Conservation (phyloP, 2,113 vertebrate species). For the Loxodonta africana region DNA sequence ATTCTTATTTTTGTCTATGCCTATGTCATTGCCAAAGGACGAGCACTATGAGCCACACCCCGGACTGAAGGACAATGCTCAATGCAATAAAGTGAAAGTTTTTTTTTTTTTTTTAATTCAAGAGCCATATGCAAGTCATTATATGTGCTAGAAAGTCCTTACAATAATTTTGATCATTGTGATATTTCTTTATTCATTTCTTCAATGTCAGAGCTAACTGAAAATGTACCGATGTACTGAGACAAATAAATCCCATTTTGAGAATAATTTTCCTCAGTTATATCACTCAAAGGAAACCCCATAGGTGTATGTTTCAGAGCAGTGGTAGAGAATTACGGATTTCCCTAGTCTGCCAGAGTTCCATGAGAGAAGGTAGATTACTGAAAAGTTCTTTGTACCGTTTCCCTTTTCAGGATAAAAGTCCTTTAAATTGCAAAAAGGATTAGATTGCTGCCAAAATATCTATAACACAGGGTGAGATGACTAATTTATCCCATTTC, state of each 20-base stretch:
- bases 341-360: background rate
- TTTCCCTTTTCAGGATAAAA: slow-evolving; percentile 1
- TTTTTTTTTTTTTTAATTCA: background rate
- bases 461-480: background rate
- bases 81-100: background rate
- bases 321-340: background rate
- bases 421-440: background rate
- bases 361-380: background rate
- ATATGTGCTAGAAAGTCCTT: background rate
- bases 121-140: background rate
- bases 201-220: background rate
- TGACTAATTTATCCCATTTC: background rate
- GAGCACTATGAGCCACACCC: background rate
- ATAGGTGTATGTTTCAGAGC: background rate
- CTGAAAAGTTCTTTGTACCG: background rate
- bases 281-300: background rate
- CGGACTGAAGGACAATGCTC: background rate
- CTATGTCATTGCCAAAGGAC: background rate
- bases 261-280: background rate
- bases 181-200: background rate
- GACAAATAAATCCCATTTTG: background rate
- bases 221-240: slow-evolving; percentile 1
- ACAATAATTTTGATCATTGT: background rate
- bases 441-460: background rate
- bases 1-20: background rate